phyloP scores from a whole-genome alignment of 1,140 invertebrate genomes.

The Cydia amplana region DNA sequence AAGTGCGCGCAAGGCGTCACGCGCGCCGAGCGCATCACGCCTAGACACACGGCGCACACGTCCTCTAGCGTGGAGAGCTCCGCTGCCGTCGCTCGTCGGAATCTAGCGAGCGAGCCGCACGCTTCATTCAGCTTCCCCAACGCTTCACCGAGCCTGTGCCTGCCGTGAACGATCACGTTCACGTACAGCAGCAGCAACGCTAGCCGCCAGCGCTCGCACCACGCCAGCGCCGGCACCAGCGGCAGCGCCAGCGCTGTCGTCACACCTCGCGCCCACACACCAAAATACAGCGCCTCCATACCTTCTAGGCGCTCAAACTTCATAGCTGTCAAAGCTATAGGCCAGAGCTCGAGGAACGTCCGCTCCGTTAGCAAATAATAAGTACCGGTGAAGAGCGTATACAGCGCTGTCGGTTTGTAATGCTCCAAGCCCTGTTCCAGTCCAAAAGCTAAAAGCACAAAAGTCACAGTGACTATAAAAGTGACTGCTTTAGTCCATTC shows the following conservation, averaged over 20 bases:
- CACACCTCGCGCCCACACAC: slow-evolving; percentile 81
- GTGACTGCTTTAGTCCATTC: slow-evolving; percentile 91
- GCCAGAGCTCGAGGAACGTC: slow-evolving; percentile 84
- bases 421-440: slow-evolving; percentile 87
- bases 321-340: slow-evolving; percentile 79
- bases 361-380: slow-evolving; percentile 89
- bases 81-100: slow-evolving; percentile 82
- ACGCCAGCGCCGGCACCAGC: slow-evolving; percentile 77
- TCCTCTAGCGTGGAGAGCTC: slow-evolving; percentile 86
- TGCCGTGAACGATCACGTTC: slow-evolving; percentile 84
- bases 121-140: slow-evolving; percentile 80
- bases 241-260: slow-evolving; percentile 81
- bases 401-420: slow-evolving; percentile 84
- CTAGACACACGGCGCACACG: slow-evolving; percentile 88
- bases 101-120: slow-evolving; percentile 81
- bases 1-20: slow-evolving; percentile 88
- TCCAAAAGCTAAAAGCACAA: slow-evolving; percentile 87
- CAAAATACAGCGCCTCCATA: slow-evolving; percentile 84
- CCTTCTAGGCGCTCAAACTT: slow-evolving; percentile 83
- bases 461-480: slow-evolving; percentile 89
- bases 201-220: slow-evolving; percentile 80
- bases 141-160: slow-evolving; percentile 81
- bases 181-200: slow-evolving; percentile 82
- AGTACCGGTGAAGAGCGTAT: slow-evolving; percentile 83
- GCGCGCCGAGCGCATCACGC: slow-evolving; percentile 83